Percentiles rank a stretch among this genome's conserved stretches.
These are phyloP conservation scores for Rhynchotus rufescens DNA, from an alignment of 2,797 vertebrate species.

Conservation along the genomic window DNA sequence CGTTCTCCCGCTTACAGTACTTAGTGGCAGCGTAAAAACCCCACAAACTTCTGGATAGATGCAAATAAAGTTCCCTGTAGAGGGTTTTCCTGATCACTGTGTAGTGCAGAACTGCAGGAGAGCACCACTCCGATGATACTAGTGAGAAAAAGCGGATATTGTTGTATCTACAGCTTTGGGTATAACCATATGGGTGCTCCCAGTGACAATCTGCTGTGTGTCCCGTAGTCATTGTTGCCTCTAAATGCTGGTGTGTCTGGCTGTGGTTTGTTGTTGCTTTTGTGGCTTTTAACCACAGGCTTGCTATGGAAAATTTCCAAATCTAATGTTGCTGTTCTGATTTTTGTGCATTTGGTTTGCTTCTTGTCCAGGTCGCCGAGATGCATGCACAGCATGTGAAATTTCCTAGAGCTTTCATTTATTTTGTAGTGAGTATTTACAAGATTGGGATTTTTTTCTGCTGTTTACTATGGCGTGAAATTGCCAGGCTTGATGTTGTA, in stretches of 20 bases:
- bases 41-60: not conserved
- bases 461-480: not conserved
- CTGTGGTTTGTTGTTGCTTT: not conserved
- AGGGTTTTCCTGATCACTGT: not conserved
- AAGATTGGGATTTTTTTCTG: not conserved
- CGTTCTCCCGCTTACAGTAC: not conserved
- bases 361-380: not conserved
- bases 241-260: not conserved
- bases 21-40: not conserved
- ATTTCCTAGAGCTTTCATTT: not conserved
- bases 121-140: fast-evolving
- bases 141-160: not conserved
- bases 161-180: not conserved
- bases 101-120: not conserved
- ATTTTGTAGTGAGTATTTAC: not conserved
- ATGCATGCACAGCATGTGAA: fast-evolving
- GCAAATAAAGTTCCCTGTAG: fast-evolving
- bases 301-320: not conserved
- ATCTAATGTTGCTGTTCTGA: not conserved
- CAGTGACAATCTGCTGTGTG: not conserved
- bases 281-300: not conserved
- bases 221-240: not conserved
- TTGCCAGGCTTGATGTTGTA: slow-evolving; percentile 25
- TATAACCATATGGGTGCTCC: not conserved
- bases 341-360: not conserved